Evolutionary conservation across 2,888 invertebrate species (phyloP), one percentile per base, ranked within the genome.

Genomic region (Netelia virgata): DNA sequence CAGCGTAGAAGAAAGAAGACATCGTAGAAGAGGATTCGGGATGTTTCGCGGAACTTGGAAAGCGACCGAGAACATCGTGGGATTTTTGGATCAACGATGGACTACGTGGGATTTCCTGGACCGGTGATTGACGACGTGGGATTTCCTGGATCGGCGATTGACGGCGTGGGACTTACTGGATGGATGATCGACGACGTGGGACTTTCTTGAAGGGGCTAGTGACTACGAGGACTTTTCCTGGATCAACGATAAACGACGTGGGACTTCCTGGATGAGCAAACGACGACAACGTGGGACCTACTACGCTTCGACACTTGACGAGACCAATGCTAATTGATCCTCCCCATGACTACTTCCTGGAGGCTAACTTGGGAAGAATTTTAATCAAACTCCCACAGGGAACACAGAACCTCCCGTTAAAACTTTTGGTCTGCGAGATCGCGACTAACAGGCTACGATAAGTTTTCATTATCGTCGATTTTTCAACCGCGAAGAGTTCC

Each of bases 1-100:
- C 81, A 70, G 11, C 80, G 66, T 72, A 76, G 83, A 86, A 87
- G 87, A 85, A 83, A 79, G 66, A 79, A 79, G 80, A 73, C 73
- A 80, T 53, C 69, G 80, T 36, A 70, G 77, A 83, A 78, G 80
- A 85, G 82, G 84, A 84, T 59, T 2, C 55, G 9, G 9, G n/a
- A 16, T 72, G 36, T 9, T 64, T 78, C 64, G 53, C 47, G 72
- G 84, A 70, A 80, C 57, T 47, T 55, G 0, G 9, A 68, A 6
- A 47, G 63, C 57, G 57, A 16, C 0, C 2, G 57, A 57, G 5
- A 20, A 9, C 55, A 16, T 23, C 63, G 53, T 10, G 20, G 73
- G 14, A 78, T 28, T 43, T 57, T 14, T 53, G 43, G 76, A 66
- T 43, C 23, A 9, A 41, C 43, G 55, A 23, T 6, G 5, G 50